A percentile compares a stretch with the other conserved stretches of the same genome.
phyloP scores from a whole-genome alignment of 2,113 vertebrate genomes.

The Octodon degus region DNA sequence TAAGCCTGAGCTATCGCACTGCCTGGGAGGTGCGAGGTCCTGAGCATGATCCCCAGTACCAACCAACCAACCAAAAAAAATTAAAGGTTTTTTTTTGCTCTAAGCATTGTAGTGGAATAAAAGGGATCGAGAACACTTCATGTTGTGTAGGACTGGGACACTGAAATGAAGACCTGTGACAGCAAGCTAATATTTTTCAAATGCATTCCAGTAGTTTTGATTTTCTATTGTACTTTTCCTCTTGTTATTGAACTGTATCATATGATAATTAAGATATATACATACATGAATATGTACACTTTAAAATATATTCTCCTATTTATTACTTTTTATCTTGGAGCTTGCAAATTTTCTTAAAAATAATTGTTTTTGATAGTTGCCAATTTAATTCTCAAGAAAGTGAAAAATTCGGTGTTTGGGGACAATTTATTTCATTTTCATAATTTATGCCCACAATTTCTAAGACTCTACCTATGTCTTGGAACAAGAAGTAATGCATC shows the following conservation, averaged over 20 bases:
- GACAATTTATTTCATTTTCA: neutral
- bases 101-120: neutral
- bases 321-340: neutral
- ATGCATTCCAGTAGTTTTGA: neutral
- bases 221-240: neutral
- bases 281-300: neutral
- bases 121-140: no score
- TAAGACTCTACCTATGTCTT: neutral
- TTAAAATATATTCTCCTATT: neutral
- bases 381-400: neutral
- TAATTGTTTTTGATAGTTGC: neutral
- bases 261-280: neutral
- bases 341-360: neutral
- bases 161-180: neutral
- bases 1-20: no score
- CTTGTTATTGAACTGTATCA: neutral
- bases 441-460: neutral
- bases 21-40: no score
- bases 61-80: no score
- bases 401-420: neutral
- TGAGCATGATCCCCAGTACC: no score
- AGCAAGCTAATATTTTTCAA: neutral
- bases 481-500: neutral
- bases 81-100: neutral
- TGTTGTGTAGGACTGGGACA: no score